These are phyloP conservation scores for Antheraea yamamai DNA, from an alignment of 2,888 invertebrate genomes.

Conservation along the genomic window DNA sequence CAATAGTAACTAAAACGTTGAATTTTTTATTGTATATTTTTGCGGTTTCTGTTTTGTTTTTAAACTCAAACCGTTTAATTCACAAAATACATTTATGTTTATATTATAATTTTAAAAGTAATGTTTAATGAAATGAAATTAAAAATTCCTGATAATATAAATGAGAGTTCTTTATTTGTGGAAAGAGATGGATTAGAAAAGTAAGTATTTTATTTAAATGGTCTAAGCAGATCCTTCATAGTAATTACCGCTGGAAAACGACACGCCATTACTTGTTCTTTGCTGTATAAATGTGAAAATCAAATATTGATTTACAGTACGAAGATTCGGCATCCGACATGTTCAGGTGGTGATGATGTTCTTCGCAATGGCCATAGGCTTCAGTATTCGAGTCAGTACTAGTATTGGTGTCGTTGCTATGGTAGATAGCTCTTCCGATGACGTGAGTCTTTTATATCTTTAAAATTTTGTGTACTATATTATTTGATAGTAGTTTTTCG, in stretches of 20 bases:
- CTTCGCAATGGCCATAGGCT: background rate
- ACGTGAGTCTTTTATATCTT: background rate
- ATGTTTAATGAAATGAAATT: no score
- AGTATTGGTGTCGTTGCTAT: conserved; percentile 7
- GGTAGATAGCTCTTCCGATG: conserved; percentile 6
- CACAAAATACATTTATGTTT: no score
- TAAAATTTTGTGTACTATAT: background rate
- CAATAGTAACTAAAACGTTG: background rate
- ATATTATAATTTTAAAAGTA: no score
- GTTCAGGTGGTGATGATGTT: conserved; percentile 6
- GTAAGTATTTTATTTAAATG: no score
- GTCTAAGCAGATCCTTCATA: no score
- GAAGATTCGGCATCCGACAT: background rate
- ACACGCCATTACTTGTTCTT: background rate
- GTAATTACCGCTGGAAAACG: background rate
- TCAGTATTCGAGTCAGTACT: conserved; percentile 3
- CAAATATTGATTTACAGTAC: background rate
- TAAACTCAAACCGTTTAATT: no score
- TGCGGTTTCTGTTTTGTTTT: background rate
- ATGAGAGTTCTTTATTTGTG: no score
- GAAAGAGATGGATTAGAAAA: no score
- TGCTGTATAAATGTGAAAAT: background rate
- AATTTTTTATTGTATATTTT: background rate
- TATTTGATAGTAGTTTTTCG: background rate
- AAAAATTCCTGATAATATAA: no score